These are phyloP conservation scores for Archilochus colubris DNA, from an alignment of 2,113 vertebrate genomes.

Conservation along the genomic window DNA sequence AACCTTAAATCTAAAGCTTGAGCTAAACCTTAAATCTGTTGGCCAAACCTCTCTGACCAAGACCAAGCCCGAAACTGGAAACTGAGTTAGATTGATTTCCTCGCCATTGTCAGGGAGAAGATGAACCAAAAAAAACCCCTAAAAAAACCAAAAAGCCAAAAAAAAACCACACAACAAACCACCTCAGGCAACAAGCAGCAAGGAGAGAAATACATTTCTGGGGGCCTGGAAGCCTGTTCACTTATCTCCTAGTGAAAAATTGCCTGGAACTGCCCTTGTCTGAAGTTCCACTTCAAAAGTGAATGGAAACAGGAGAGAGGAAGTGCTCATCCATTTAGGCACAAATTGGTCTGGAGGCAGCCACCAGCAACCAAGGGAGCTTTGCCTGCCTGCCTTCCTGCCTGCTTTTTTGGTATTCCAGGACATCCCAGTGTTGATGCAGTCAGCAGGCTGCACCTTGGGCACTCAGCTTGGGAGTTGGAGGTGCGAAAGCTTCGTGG, in stretches of 20 bases:
- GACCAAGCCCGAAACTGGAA: not conserved
- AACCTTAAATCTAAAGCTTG: not conserved
- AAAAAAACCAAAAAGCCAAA: not conserved
- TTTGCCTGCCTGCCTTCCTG: rapidly evolving
- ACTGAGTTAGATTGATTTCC: not conserved
- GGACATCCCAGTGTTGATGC: too few species aligned
- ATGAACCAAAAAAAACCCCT: not conserved
- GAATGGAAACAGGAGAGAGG: not conserved
- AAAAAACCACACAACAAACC: too few species aligned
- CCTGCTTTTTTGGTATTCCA: not conserved
- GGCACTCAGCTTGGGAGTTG: not conserved
- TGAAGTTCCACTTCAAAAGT: not conserved
- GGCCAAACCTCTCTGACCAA: not conserved
- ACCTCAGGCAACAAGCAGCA: not conserved
- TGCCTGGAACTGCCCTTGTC: not conserved
- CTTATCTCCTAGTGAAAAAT: not conserved
- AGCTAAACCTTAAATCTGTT: not conserved
- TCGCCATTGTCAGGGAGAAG: not conserved
- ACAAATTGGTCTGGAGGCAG: not conserved
- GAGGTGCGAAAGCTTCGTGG: not conserved
- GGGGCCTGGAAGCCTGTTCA: not conserved
- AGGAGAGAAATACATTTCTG: not conserved
- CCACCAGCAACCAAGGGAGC: not conserved
- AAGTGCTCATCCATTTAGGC: not conserved
- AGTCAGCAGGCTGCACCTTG: not conserved